Conservation (phyloP, 2,797 vertebrate species). For the Vespertilio murinus region DNA sequence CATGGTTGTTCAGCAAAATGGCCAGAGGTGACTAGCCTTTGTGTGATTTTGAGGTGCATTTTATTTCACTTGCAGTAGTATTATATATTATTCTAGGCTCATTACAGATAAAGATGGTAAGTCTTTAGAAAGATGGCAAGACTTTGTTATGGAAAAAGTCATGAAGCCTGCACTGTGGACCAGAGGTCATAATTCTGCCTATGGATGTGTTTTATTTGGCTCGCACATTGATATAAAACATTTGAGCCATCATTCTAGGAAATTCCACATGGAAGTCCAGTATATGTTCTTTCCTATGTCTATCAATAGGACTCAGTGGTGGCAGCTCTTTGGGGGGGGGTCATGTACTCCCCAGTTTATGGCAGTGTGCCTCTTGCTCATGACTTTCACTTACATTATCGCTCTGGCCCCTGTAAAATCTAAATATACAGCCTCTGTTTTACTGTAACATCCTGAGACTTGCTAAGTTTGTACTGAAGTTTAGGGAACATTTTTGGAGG, state of each 20-base stretch:
- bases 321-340: not conserved
- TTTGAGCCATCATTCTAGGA: not conserved
- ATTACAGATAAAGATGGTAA: not conserved
- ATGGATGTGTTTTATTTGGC: not conserved
- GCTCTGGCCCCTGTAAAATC: not conserved
- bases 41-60: conserved; percentile 12
- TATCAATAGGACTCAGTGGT: not conserved
- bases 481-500: not conserved
- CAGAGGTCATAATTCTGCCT: not conserved
- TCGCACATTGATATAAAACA: not conserved
- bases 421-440: not conserved
- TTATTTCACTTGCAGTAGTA: not conserved
- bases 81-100: not conserved
- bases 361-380: not conserved
- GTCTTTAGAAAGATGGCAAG: not conserved
- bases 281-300: not conserved
- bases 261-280: not conserved
- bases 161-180: not conserved
- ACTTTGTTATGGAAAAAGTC: not conserved
- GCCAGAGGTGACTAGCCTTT: not conserved
- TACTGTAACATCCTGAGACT: not conserved
- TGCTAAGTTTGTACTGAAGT: not conserved
- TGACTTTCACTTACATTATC: not conserved
- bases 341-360: not conserved
- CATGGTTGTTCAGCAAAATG: conserved; percentile 38